Base-by-base conservation (phyloP, 2,797 vertebrate species). In the Bovichtus diacanthus region DNA sequence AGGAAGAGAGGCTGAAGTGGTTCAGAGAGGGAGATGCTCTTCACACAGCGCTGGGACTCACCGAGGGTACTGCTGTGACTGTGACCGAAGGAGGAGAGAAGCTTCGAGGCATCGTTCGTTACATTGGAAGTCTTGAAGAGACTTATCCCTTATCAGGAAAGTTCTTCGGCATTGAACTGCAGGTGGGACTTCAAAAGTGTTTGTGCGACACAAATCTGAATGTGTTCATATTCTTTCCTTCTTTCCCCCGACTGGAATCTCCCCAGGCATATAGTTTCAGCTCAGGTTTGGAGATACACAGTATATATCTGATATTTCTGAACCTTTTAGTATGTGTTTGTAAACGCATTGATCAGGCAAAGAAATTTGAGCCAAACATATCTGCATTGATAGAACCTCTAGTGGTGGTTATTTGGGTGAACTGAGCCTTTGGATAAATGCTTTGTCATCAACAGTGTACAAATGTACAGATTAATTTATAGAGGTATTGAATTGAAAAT, bases 91-190 rank as follows among this genome's bases (percentile, higher is more conserved):
- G 74, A 0, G 38, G 46, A 6, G 21, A 88, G 1, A 79, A 43
- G 18, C 85, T 93, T 3, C 89, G 81, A 0, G 97, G 95, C 0
- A 2, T 93, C 9, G 23, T 98, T 41, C 92, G 90, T 25, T 95
- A 93, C 71, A 49, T 96, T 0, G 96, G 96, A 19, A 73, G 8
- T 2, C 0, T 90, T 1, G 5, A 3, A 2, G 16, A 49, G 2
- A 0, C 0, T 0, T 0, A 0, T 1, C 76, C 74, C 6, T 2
- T 90, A 3, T 2, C 3, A 0, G 95, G 88, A 0, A 60, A 47
- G 0, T 93, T 88, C 78, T 96, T 96, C 0, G 97, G 96, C 6
- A 87, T 97, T 18, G 96, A 98, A 58, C 81, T 97, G 9, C 93
- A 95, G 96, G 97, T 97, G 27, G 29, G 77, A 56, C 13, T 38